Evolutionary conservation across 2,113 vertebrate genomes (phyloP).

Genomic region (Anas platyrhynchos): DNA sequence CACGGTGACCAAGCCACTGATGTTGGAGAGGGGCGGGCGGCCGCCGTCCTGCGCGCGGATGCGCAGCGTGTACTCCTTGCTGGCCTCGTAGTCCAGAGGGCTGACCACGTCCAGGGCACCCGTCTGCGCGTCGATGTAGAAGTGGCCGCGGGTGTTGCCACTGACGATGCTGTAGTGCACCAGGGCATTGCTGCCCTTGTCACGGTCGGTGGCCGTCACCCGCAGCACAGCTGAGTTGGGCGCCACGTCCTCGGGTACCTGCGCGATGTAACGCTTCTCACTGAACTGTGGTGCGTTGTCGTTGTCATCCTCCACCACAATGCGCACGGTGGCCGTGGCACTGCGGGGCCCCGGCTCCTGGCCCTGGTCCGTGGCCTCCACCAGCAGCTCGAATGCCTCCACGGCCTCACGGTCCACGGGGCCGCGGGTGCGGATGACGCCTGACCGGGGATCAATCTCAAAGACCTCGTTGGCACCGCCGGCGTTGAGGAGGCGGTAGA

Average conservation of each 20-base stretch:
- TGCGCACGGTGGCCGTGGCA: constrained; percentile 86
- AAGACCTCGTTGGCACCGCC: constrained; percentile 82
- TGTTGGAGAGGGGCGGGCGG: constrained; percentile 92
- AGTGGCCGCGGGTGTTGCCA: constrained; percentile 93
- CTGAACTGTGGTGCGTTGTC: constrained; percentile 95
- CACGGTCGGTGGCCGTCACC: constrained; percentile 88
- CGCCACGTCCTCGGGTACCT: constrained; percentile 87
- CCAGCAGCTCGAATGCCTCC: constrained; percentile 86
- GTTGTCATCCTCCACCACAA: constrained; percentile 93
- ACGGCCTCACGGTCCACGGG: constrained; percentile 88
- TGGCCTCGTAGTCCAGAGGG: constrained; percentile 91
- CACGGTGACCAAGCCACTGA: constrained; percentile 90
- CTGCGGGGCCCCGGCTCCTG: constrained; percentile 89
- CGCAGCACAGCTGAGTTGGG: constrained; percentile 86
- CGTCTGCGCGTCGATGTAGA: constrained; percentile 93
- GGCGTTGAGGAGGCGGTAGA: constrained; percentile 88
- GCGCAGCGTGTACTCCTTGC: constrained; percentile 90
- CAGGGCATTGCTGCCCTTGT: constrained; percentile 89
- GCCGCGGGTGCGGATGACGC: constrained; percentile 91
- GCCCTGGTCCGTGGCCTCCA: constrained; percentile 93
- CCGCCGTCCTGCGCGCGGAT: constrained; percentile 94
- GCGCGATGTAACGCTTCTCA: constrained; percentile 89
- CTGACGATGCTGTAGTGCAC: constrained; percentile 98
- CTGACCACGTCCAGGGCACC: constrained; percentile 90
- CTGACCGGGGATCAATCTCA: constrained; percentile 92